Evolutionary conservation across 1,140 invertebrate species (phyloP).

Genomic region (Papilio glaucus): DNA sequence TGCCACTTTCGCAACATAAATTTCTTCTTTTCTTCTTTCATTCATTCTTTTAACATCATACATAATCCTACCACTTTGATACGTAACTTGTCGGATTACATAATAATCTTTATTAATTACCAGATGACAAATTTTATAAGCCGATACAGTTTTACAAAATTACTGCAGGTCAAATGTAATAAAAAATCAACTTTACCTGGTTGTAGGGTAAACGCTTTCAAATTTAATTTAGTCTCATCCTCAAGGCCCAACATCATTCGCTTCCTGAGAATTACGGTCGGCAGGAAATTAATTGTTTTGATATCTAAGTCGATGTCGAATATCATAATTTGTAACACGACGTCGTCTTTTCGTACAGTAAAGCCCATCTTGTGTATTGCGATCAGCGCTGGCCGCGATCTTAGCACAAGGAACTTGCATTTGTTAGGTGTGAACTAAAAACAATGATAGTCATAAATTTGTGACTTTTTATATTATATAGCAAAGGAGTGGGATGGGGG

Average conservation of each 20-base stretch:
- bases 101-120: no score
- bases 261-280: slow-evolving; percentile 50
- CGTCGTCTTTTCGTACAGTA: slow-evolving; percentile 49
- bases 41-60: no score
- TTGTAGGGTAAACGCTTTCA: slow-evolving; percentile 60
- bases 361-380: slow-evolving; percentile 58
- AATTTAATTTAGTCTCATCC: slow-evolving; percentile 46
- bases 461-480: no score
- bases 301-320: slow-evolving; percentile 41
- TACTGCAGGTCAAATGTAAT: neutral
- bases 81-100: no score
- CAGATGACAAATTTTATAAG: no score
- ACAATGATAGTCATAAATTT: neutral
- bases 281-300: slow-evolving; percentile 56
- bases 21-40: no score
- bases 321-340: slow-evolving; percentile 52
- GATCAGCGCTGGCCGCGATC: slow-evolving; percentile 49
- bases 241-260: slow-evolving; percentile 42
- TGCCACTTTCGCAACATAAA: no score
- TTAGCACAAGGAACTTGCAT: slow-evolving; percentile 65
- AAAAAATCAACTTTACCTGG: slow-evolving; percentile 50
- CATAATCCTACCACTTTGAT: no score
- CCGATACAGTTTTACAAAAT: no score
- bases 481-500: no score
- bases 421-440: slow-evolving; percentile 53